Conservation (phyloP, 1,140 invertebrate genomes). For the Charaxes varanes region DNA sequence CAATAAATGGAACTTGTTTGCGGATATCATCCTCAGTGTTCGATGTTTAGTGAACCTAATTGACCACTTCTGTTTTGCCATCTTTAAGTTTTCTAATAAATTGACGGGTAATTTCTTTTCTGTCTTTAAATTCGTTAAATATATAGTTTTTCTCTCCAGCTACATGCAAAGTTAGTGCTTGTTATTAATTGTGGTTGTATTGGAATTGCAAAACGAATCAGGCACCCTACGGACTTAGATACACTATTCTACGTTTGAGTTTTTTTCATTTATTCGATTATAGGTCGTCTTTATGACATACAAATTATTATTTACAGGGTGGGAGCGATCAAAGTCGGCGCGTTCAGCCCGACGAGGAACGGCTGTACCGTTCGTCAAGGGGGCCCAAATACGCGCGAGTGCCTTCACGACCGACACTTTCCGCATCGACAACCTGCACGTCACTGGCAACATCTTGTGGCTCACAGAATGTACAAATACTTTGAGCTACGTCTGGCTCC, state of each 20-base stretch:
- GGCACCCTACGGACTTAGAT: too few relatives aligned
- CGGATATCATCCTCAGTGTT: constrained; percentile 50
- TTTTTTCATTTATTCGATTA: too few relatives aligned
- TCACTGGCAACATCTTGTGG: constrained; percentile 74
- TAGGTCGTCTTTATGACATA: too few relatives aligned
- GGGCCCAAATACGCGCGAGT: constrained; percentile 66
- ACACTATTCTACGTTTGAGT: too few relatives aligned
- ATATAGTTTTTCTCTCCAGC: too few relatives aligned
- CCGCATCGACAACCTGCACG: constrained; percentile 71
- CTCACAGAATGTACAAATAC: too few relatives aligned
- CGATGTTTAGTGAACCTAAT: constrained; percentile 31
- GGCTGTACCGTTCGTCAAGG: constrained; percentile 41
- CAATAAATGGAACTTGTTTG: constrained; percentile 64
- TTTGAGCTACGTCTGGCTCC: too few relatives aligned
- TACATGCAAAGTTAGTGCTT: background rate
- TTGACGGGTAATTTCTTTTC: constrained; percentile 10
- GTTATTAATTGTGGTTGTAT: too few relatives aligned
- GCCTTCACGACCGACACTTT: constrained; percentile 61
- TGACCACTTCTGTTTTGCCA: constrained; percentile 23
- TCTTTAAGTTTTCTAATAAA: constrained; percentile 16
- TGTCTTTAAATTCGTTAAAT: background rate
- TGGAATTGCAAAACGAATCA: too few relatives aligned
- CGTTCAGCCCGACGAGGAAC: constrained; percentile 56
- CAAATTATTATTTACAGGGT: constrained; percentile 43
- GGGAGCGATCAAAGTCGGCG: constrained; percentile 53